Percentiles rank a stretch among this genome's conserved stretches.
Evolutionary conservation across 2,888 invertebrate species (phyloP).

Genomic region (Chalcosyrphus nemorum): DNA sequence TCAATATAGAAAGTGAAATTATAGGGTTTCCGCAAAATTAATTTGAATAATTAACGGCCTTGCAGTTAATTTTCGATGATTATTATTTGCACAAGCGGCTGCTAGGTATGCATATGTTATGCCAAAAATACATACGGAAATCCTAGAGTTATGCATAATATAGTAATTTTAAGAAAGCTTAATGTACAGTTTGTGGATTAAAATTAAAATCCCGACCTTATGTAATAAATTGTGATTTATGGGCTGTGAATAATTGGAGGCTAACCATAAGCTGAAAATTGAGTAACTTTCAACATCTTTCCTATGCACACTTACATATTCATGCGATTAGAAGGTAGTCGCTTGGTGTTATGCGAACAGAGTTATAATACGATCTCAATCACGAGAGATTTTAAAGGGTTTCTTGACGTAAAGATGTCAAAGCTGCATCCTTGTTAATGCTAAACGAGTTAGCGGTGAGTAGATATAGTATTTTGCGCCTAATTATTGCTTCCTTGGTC

Average conservation of each 20-base stretch:
- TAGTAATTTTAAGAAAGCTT: conserved; percentile 8
- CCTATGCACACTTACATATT: neutral
- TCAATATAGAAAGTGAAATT: conserved; percentile 19
- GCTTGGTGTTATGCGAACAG: no score
- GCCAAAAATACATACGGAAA: neutral
- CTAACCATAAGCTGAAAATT: neutral
- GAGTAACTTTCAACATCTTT: neutral
- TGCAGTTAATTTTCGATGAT: neutral
- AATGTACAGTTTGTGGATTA: neutral
- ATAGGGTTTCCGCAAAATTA: conserved; percentile 1
- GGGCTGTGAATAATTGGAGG: conserved; percentile 6
- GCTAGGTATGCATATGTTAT: neutral
- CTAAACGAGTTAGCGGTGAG: no score
- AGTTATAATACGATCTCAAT: no score
- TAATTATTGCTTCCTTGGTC: no score
- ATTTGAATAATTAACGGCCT: conserved; percentile 27
- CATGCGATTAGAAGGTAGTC: neutral
- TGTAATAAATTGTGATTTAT: conserved; percentile 17
- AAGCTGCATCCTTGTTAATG: no score
- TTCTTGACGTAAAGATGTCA: no score
- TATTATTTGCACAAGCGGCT: conserved; percentile 11
- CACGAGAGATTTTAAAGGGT: no score
- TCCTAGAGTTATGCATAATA: neutral
- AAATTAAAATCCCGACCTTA: conserved; percentile 2
- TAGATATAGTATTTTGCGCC: no score